Conservation (phyloP, 2,113 vertebrate genomes). For the Erpornis zantholeuca region DNA sequence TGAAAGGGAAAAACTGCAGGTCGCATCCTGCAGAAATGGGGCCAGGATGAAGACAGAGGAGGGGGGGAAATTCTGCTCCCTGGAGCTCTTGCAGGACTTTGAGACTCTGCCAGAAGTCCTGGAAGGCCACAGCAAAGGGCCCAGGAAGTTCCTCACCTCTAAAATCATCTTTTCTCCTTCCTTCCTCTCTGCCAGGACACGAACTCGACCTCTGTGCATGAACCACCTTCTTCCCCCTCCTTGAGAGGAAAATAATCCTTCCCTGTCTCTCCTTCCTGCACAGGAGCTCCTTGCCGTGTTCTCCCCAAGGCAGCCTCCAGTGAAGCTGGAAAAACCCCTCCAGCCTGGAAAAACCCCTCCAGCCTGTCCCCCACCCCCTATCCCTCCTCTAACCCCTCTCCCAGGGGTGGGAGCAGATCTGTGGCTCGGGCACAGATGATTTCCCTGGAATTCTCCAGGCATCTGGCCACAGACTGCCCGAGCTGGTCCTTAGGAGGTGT, state of each 20-base stretch:
- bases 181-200: not conserved
- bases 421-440: not conserved
- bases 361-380: fast-evolving
- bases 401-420: not conserved
- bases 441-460: not conserved
- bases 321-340: not conserved
- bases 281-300: not conserved
- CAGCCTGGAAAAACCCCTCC: not conserved
- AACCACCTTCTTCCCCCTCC: not conserved
- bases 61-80: not conserved
- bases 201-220: fast-evolving
- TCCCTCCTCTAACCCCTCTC: not conserved
- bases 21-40: not conserved
- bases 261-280: not conserved
- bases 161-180: not conserved
- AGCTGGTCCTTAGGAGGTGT: not conserved
- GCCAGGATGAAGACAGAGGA: not conserved
- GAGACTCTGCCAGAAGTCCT: not conserved
- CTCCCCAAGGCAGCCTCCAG: not conserved
- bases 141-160: not conserved
- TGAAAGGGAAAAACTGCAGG: not conserved
- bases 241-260: not conserved
- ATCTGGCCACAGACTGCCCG: not conserved
- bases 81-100: not conserved
- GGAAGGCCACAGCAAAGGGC: not conserved